Conservation (phyloP, 2,113 vertebrate genomes). For the Fregata magnificens region DNA sequence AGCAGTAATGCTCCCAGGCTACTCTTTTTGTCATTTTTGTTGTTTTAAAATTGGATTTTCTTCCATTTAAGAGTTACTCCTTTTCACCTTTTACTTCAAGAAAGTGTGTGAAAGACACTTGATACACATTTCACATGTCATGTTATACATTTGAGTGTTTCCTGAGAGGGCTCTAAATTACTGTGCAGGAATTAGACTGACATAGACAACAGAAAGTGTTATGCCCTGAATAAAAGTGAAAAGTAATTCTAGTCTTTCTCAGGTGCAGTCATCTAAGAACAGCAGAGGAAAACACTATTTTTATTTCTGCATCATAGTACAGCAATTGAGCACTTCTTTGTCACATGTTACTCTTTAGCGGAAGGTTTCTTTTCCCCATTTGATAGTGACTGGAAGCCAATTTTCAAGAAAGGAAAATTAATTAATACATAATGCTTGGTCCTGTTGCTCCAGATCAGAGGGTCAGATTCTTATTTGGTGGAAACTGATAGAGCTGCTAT, state of each 20-base stretch:
- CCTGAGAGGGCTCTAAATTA: neutral
- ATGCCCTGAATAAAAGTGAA: neutral
- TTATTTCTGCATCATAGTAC: neutral
- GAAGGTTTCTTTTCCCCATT: neutral
- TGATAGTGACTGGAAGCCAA: neutral
- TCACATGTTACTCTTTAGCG: neutral
- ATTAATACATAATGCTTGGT: neutral
- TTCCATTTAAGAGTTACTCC: neutral
- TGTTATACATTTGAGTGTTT: neutral
- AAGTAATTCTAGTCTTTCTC: neutral
- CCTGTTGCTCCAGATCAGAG: neutral
- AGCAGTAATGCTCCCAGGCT: neutral
- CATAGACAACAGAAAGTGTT: neutral
- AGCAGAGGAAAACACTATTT: neutral
- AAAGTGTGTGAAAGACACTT: neutral
- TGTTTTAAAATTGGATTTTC: neutral
- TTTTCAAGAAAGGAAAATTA: neutral
- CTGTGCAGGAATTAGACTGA: neutral
- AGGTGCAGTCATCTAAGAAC: neutral
- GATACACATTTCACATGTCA: neutral
- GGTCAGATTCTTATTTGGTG: neutral
- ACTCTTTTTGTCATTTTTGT: neutral
- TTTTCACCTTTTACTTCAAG: neutral
- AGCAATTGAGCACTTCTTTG: neutral
- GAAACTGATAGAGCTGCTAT: neutral